Conservation (phyloP, 2,888 invertebrate genomes). For the Oligia fasciuncula region DNA sequence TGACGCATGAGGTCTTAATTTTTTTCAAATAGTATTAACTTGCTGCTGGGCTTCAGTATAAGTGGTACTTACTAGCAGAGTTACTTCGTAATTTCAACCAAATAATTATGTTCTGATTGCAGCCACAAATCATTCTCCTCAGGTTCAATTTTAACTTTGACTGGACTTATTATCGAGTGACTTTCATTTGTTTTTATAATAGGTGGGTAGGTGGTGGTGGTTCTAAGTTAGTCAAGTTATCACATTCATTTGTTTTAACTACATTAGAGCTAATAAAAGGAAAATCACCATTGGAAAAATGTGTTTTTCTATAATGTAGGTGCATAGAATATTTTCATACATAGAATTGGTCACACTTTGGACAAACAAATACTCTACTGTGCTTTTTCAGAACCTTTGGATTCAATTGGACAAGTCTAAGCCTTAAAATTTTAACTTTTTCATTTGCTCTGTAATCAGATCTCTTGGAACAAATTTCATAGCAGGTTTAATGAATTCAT, state of each 20-base stretch:
- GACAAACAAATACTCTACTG: slow-evolving; percentile 8
- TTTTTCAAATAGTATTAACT: not conserved
- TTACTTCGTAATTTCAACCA: not conserved
- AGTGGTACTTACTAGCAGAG: not conserved
- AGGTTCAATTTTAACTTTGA: not conserved
- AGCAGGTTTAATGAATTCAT: slow-evolving; percentile 1
- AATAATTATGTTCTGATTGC: not conserved
- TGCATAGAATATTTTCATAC: slow-evolving; percentile 3
- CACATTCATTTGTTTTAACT: not conserved
- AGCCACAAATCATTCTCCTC: not conserved
- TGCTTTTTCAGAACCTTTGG: not conserved
- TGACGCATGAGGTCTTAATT: not conserved
- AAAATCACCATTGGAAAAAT: not conserved
- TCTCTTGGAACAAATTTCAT: not conserved
- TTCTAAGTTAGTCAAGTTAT: not conserved
- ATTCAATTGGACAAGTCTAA: not conserved
- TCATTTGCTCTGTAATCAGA: not conserved
- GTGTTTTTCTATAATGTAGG: not conserved
- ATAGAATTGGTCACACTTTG: slow-evolving; percentile 12
- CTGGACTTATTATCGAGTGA: not conserved
- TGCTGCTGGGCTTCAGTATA: not conserved
- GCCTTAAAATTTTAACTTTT: not conserved
- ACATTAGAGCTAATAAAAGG: not conserved
- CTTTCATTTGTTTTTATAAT: not conserved
- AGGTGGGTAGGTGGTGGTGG: no score